A percentile compares a stretch with the other conserved stretches of the same genome.
Conservation (phyloP, 2,113 vertebrate species). For the Pogona vitticeps region DNA sequence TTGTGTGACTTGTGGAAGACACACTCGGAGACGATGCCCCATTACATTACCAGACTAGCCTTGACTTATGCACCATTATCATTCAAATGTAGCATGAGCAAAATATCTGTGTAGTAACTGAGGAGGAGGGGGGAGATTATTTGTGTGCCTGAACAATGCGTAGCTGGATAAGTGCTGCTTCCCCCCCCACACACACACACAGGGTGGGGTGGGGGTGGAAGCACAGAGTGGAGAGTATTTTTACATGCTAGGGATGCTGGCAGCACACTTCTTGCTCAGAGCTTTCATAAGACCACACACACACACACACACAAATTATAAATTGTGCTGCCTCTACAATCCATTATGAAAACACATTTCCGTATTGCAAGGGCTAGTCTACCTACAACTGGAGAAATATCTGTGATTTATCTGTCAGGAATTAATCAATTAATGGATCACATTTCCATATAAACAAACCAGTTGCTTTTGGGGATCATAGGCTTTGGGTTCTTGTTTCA, state of each 20-base stretch:
- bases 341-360: slow-evolving; percentile 23
- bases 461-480: background rate
- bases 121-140: slow-evolving; percentile 42
- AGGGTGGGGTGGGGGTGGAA: background rate
- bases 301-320: slow-evolving; percentile 35
- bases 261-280: slow-evolving; percentile 33
- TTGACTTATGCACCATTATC: slow-evolving; percentile 61
- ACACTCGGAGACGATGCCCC: slow-evolving; percentile 52
- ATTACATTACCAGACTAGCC: slow-evolving; percentile 56
- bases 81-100: slow-evolving; percentile 63
- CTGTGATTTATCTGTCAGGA: background rate
- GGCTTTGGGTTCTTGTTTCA: no score
- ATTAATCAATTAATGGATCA: background rate
- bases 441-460: background rate
- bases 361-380: background rate
- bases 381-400: background rate
- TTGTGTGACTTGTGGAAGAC: background rate
- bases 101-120: slow-evolving; percentile 63
- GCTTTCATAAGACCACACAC: slow-evolving; percentile 44
- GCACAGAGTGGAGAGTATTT: slow-evolving; percentile 30
- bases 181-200: no score
- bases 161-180: slow-evolving; percentile 54
- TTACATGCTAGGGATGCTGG: slow-evolving; percentile 50
- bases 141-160: slow-evolving; percentile 48
- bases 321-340: slow-evolving; percentile 44